Base-by-base conservation (phyloP, 2,888 invertebrate genomes). In the Tachina fera region DNA sequence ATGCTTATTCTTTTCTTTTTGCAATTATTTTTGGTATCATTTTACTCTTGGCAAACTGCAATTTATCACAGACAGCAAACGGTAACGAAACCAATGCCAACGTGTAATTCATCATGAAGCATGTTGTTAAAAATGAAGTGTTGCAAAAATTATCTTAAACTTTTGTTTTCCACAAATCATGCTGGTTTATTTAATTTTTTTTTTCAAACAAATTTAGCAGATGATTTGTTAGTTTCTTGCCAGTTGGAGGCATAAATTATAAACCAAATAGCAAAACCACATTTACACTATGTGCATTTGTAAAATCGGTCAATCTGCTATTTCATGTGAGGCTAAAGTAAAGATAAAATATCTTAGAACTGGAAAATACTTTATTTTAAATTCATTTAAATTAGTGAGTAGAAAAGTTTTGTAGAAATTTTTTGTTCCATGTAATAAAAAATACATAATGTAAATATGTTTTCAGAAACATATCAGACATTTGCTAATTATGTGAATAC, bases 61-160 rank as follows among this genome's bases (percentile, higher is more conserved):
- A 86, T 86, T 86, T 86, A 86, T 83, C 86, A 86, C 76, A 79
- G 79, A 76, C 83, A 83, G 79, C 79, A 86, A 83, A 86, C 86
- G 47, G 83, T 86, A 86, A 86, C 83, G 83, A 83, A 79, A 86
- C 60, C 68, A 78, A 49, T 75, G 83, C 86, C 82, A 86, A 83
- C 86, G 83, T 83, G 79, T 83, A 86, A 86, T 86, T 83, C 86
- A 86, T 83, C 83, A 83, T 86, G 83, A 79, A 41, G 78, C 71
- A 65, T 63, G 83, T 68, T 86, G 80, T 77, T 68, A 13, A 67
- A 63, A 74, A 49, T 65, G 71, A 74, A 61, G 70, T 71, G 83
- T 68, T 82, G 70, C 60, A 76, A 43, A 76, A 43, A 81, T 67
- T 70, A 51, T 68, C 51, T 49, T 56, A 16, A 74, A 41, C 49